Conservation (phyloP, 2,888 invertebrate genomes). For the Strigamia crassipes region DNA sequence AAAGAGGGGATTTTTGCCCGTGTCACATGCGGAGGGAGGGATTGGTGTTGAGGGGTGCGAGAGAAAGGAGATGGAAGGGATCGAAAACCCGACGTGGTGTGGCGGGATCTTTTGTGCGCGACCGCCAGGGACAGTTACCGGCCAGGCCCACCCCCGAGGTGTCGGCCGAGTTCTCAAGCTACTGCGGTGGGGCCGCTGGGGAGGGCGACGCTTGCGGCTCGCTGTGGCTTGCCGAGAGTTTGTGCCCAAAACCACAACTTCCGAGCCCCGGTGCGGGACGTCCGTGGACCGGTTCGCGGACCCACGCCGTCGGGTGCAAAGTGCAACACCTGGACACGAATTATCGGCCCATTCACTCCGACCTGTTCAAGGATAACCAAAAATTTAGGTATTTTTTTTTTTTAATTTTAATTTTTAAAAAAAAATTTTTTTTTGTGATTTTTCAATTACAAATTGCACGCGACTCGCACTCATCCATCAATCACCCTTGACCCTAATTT, state of each 20-base stretch:
- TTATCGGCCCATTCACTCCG: too few relatives aligned
- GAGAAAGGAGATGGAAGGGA: neutral
- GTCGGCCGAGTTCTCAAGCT: conserved; percentile 28
- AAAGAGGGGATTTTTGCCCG: neutral
- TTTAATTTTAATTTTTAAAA: too few relatives aligned
- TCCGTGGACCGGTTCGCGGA: neutral
- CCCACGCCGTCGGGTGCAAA: neutral
- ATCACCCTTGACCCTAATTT: neutral
- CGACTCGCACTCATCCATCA: neutral
- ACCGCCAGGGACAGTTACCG: neutral
- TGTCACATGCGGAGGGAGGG: neutral
- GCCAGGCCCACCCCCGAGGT: conserved; percentile 9
- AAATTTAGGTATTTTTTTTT: neutral
- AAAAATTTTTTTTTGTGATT: too few relatives aligned
- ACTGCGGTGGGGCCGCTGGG: conserved; percentile 33
- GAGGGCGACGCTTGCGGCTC: conserved; percentile 34
- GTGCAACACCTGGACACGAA: too few relatives aligned
- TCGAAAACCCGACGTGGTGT: neutral
- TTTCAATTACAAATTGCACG: too few relatives aligned
- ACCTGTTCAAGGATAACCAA: too few relatives aligned
- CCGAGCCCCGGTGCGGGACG: conserved; percentile 15
- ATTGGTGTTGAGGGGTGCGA: neutral
- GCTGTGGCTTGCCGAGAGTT: conserved; percentile 14
- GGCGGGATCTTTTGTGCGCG: neutral
- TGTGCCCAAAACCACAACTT: conserved; percentile 17